Evolutionary conservation across 2,113 vertebrate species (phyloP).

Genomic region (Melanerpes aurifrons): DNA sequence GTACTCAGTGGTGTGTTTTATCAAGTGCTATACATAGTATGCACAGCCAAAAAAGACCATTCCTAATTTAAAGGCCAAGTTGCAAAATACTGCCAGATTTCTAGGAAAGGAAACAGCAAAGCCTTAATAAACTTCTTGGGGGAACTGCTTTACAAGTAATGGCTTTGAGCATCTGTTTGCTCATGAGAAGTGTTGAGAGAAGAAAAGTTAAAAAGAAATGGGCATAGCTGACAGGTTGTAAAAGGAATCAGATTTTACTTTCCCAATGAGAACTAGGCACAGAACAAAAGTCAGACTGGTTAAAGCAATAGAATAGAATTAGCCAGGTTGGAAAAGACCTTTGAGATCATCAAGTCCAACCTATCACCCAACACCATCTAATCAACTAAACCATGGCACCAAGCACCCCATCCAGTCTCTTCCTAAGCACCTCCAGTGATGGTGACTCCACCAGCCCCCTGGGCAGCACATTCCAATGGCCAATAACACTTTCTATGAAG

Average conservation of each 20-base stretch:
- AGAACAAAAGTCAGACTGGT: background rate
- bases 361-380: too few relatives aligned
- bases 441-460: too few relatives aligned
- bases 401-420: too few relatives aligned
- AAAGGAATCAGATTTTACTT: conserved; percentile 5
- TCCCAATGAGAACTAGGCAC: background rate
- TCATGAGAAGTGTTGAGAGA: background rate
- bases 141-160: background rate
- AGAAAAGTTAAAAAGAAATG: background rate
- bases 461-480: too few relatives aligned
- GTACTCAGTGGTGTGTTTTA: background rate
- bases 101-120: background rate
- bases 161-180: background rate
- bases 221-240: background rate
- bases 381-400: too few relatives aligned
- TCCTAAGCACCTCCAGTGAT: too few relatives aligned
- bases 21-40: background rate
- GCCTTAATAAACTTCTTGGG: background rate
- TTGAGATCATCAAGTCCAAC: too few relatives aligned
- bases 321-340: too few relatives aligned
- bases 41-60: background rate
- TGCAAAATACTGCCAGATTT: background rate
- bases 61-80: background rate
- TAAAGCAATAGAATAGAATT: background rate
- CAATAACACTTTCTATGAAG: too few relatives aligned